phyloP scores from a whole-genome alignment of 1,140 invertebrate species.

The Euborellia annulipes region DNA sequence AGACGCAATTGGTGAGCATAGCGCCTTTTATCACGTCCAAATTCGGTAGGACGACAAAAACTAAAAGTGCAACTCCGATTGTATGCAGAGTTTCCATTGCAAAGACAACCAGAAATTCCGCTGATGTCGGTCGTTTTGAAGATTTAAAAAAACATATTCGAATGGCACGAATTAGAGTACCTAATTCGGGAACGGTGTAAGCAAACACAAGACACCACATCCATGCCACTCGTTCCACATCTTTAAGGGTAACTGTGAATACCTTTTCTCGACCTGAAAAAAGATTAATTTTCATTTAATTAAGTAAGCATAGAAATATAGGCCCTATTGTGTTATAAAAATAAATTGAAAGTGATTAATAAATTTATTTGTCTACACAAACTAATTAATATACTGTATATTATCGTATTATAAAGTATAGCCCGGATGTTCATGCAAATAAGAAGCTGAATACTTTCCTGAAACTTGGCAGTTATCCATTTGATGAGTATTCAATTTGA shows the following conservation, averaged over 20 bases:
- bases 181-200: constrained; percentile 73
- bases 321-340: too few species aligned
- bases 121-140: constrained; percentile 42
- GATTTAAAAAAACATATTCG: constrained; percentile 86
- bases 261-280: constrained; percentile 63
- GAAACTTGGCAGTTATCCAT: too few species aligned
- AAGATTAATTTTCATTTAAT: constrained; percentile 1
- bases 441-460: too few species aligned
- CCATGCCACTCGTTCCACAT: constrained; percentile 75
- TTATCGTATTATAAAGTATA: too few species aligned
- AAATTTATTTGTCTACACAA: constrained; percentile 11
- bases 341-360: neutral
- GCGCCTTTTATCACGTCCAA: constrained; percentile 82
- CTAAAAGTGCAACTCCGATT: constrained; percentile 64
- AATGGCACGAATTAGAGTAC: constrained; percentile 63
- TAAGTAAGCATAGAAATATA: too few species aligned
- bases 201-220: constrained; percentile 83
- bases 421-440: too few species aligned
- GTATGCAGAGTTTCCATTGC: constrained; percentile 76
- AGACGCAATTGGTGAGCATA: constrained; percentile 87
- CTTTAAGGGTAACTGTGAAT: constrained; percentile 58
- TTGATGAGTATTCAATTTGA: too few species aligned
- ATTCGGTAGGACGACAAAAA: constrained; percentile 76
- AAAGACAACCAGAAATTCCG: constrained; percentile 53
- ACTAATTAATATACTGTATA: too few species aligned